Conservation (phyloP, 1,140 invertebrate species). For the Palaemon carinicauda region DNA sequence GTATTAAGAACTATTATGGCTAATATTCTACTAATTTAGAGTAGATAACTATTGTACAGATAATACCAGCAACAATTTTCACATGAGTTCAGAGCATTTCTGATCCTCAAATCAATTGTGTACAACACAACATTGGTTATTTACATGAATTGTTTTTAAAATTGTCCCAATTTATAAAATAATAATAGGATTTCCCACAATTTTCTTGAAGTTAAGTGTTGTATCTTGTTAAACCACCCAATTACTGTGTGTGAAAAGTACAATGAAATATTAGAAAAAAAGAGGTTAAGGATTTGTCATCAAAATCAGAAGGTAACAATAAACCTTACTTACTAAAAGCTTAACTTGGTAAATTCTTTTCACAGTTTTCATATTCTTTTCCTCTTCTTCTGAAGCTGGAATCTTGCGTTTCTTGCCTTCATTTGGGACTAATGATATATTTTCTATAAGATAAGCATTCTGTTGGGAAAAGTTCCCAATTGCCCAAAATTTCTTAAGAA, state of each 20-base stretch:
- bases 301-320: not conserved
- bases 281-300: not conserved
- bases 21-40: no score
- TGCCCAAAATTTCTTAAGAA: conserved; percentile 17
- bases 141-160: no score
- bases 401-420: not conserved
- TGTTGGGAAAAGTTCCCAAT: conserved; percentile 36
- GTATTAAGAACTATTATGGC: no score
- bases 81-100: not conserved
- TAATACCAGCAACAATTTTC: no score
- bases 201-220: no score
- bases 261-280: not conserved
- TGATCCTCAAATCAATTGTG: not conserved
- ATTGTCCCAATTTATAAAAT: no score
- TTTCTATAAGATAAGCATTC: conserved; percentile 24
- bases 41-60: no score
- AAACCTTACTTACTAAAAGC: not conserved
- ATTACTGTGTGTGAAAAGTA: no score
- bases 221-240: no score
- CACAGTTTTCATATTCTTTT: conserved; percentile 25
- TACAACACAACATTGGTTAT: not conserved
- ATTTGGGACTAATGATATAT: conserved; percentile 31
- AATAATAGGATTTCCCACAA: no score
- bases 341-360: conserved; percentile 21
- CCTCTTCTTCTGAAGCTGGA: conserved; percentile 4